A percentile compares a stretch with the other conserved stretches of the same genome.
phyloP scores from a whole-genome alignment of 2,797 vertebrate genomes.

The Rallus crepitans region DNA sequence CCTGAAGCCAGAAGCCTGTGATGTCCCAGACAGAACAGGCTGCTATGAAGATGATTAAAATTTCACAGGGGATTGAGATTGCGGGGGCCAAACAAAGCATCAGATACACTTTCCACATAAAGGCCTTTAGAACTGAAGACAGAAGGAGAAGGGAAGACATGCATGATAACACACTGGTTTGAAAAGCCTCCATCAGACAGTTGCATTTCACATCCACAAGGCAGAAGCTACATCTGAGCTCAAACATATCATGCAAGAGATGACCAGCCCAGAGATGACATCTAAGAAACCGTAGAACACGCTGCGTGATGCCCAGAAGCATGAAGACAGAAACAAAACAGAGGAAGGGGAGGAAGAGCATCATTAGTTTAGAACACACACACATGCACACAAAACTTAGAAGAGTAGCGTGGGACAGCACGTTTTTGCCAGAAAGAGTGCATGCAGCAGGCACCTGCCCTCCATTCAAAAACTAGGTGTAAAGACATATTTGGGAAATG shows the following conservation, averaged over 20 bases:
- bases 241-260: not conserved
- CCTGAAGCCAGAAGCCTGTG: conserved; percentile 51
- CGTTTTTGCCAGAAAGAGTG: not conserved
- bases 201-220: not conserved
- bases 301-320: not conserved
- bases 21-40: conserved; percentile 41
- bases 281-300: not conserved
- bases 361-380: fast-evolving
- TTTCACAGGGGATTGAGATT: not conserved
- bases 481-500: not conserved
- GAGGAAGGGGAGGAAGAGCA: not conserved
- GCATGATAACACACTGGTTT: not conserved
- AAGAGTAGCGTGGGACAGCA: not conserved
- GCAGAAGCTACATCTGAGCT: not conserved
- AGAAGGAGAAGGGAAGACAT: not conserved
- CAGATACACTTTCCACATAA: not conserved
- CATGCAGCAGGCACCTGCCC: not conserved
- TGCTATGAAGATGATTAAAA: conserved; percentile 21
- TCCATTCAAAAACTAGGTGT: not conserved
- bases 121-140: not conserved
- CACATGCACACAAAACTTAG: not conserved
- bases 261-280: not conserved
- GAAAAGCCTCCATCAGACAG: not conserved
- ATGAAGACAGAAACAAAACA: not conserved
- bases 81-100: conserved; percentile 36